A percentile compares a stretch with the other conserved stretches of the same genome.
phyloP scores from a whole-genome alignment of 2,888 invertebrate genomes.

The Chalcis sispes region DNA sequence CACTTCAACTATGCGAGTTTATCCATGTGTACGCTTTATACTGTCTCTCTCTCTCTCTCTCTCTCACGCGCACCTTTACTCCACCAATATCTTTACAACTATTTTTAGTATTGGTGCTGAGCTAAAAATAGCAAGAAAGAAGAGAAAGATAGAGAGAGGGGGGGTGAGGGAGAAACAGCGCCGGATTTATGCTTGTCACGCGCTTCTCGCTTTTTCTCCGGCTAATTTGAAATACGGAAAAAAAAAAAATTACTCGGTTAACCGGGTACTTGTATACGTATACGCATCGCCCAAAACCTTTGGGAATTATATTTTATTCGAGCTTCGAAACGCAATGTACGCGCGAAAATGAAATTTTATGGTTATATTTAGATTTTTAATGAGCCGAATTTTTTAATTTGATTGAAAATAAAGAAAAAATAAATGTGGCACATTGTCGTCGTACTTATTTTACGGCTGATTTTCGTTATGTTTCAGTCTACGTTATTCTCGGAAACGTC shows the following conservation, averaged over 20 bases:
- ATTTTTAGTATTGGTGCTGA: background rate
- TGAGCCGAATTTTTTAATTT: too few relatives aligned
- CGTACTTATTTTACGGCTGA: too few relatives aligned
- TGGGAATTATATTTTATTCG: too few relatives aligned
- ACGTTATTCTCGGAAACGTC: constrained; percentile 92
- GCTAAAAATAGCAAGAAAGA: constrained; percentile 22
- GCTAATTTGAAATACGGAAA: constrained; percentile 5
- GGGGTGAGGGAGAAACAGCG: too few relatives aligned
- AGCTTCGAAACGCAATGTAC: too few relatives aligned
- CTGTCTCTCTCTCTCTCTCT: constrained; percentile 1
- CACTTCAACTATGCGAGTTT: too few relatives aligned
- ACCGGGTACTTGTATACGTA: too few relatives aligned
- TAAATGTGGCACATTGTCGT: background rate
- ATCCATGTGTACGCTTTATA: too few relatives aligned
- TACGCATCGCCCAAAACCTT: too few relatives aligned
- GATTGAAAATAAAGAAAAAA: background rate
- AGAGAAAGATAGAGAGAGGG: too few relatives aligned
- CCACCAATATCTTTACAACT: background rate
- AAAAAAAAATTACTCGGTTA: background rate
- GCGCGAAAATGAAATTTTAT: too few relatives aligned
- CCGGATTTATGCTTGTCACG: constrained; percentile 20
- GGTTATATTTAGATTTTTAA: too few relatives aligned
- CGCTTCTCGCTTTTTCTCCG: background rate
- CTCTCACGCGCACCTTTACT: constrained; percentile 3
- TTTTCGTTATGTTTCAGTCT: constrained; percentile 82